Percentiles rank a stretch among this genome's conserved stretches.
phyloP scores from a whole-genome alignment of 2,113 vertebrate genomes.

The Crypturellus undulatus region DNA sequence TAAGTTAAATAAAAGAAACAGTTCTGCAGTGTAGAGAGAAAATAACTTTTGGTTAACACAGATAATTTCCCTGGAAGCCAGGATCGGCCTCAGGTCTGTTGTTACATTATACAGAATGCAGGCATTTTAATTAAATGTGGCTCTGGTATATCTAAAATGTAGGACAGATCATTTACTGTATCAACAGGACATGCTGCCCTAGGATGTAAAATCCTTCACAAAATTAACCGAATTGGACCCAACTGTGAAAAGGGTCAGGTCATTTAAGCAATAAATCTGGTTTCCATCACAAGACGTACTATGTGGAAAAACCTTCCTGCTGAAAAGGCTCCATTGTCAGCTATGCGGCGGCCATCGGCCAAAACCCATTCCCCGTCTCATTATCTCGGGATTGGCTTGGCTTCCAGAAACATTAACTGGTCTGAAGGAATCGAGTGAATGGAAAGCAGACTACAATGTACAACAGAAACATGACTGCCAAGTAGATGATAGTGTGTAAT shows the following conservation, averaged over 20 bases:
- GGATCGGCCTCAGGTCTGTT: background rate
- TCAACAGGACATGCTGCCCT: conserved; percentile 2
- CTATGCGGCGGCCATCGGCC: background rate
- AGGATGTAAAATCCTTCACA: background rate
- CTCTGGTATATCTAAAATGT: conserved; percentile 17
- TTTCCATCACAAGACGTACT: background rate
- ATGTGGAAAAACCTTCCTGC: background rate
- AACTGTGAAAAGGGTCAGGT: background rate
- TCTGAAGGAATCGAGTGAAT: background rate
- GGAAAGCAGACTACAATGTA: background rate
- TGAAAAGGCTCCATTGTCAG: background rate
- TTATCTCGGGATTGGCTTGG: background rate
- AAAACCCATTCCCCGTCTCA: background rate
- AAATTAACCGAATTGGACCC: conserved; percentile 8
- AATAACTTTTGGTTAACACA: background rate
- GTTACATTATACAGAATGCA: conserved; percentile 23
- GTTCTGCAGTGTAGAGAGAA: background rate
- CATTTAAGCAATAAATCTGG: conserved; percentile 7
- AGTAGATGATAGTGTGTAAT: background rate
- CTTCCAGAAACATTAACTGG: background rate
- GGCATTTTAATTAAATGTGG: conserved; percentile 24
- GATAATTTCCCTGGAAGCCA: conserved; percentile 36
- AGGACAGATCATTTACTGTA: conserved; percentile 29
- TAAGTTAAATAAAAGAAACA: conserved; percentile 21
- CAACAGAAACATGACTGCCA: rapidly evolving